Base-by-base conservation (phyloP, 2,797 vertebrate genomes). In the Gallirallus australis region DNA sequence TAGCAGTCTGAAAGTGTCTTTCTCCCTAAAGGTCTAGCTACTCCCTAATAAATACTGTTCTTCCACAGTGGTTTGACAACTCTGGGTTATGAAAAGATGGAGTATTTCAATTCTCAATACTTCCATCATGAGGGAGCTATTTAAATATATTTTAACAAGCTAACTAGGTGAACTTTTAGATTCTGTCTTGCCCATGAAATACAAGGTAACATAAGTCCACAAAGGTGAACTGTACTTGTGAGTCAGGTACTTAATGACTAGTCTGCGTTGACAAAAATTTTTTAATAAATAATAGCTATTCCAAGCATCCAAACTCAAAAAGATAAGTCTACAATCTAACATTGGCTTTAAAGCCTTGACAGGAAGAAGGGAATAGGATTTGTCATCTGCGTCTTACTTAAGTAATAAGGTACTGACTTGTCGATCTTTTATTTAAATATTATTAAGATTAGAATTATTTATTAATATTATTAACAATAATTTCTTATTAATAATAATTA, bases 341-440 rank as follows among this genome's bases (percentile, higher is more conserved):
- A 80, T 6, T 52, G 15, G 5, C 6, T 87, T 92, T 79, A 39
- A 82, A 77, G 24, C 33, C 59, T 50, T 35, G 8, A 63, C 16
- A 82, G 9, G 18, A 85, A 78, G 24, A 86, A 73, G 12, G 16
- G 17, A 66, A 66, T 37, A 73, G 25, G 39, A 73, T 78, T 80
- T 23, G 1, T 25, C 18, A 3, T 42, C 0, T 3, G 53, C 31
- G 73, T 65, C 23, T 7, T 18, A 23, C 15, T 8, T 5, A 52
- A 2, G 9, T 70, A 4, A 18, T 45, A 45, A 45, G 42, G 42
- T 45, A 45, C 42, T 45, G 4, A 68, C 9, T 54, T 89, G 27
- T 25, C n/a, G 82, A 45, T 40, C 6, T 66, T 69, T 64, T 64
- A 7, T 37, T 37, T 37, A 37, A 37, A 37, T 37, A 37, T 37